These are phyloP conservation scores for Cynopterus sphinx DNA, from an alignment of 2,797 vertebrate species.

Conservation along the genomic window DNA sequence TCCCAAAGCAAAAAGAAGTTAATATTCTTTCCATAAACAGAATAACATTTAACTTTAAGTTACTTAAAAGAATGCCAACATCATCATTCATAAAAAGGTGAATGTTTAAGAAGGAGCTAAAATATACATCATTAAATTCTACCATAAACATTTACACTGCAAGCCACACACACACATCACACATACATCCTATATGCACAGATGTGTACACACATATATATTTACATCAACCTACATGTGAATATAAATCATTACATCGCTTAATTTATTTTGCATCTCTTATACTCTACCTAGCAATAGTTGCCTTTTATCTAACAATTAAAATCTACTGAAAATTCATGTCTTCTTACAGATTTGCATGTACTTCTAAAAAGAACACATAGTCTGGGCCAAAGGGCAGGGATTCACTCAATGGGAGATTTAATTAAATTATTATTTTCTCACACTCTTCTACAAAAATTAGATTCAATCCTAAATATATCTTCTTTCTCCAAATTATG, in stretches of 20 bases:
- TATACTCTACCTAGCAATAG: neutral
- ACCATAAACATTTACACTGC: neutral
- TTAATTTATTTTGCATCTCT: conserved; percentile 5
- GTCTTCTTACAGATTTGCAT: neutral
- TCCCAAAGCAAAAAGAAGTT: conserved; percentile 16
- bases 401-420: neutral
- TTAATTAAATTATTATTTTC: neutral
- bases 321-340: conserved; percentile 4
- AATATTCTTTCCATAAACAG: conserved; percentile 48
- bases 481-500: neutral
- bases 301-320: neutral
- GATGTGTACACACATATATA: neutral
- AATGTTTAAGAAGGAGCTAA: conserved; percentile 43
- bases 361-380: neutral
- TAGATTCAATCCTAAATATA: neutral
- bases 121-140: conserved; percentile 18
- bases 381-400: neutral
- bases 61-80: conserved; percentile 48
- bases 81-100: conserved; percentile 36
- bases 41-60: conserved; percentile 66
- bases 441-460: neutral
- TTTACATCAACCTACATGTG: neutral
- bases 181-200: neutral
- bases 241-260: neutral
- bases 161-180: neutral